Conservation (phyloP, 2,888 invertebrate genomes). For the Ormia ochracea region DNA sequence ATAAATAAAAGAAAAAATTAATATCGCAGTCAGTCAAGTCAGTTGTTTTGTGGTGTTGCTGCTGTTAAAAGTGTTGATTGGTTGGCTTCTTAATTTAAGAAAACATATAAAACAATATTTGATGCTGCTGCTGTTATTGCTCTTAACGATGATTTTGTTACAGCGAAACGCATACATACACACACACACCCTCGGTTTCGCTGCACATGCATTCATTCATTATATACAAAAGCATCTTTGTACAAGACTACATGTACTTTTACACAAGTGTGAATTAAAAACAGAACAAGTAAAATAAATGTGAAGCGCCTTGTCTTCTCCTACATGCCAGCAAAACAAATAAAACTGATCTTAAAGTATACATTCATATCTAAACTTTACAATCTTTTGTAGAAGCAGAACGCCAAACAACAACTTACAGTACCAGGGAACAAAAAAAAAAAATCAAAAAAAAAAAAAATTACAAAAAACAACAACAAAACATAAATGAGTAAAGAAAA, state of each 20-base stretch:
- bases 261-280: conserved; percentile 67
- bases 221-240: conserved; percentile 34
- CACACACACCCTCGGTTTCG: neutral
- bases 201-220: conserved; percentile 28
- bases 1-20: neutral
- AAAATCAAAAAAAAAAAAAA: conserved; percentile 11
- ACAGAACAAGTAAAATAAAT: conserved; percentile 62
- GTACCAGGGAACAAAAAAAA: neutral
- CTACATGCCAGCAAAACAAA: conserved; percentile 2
- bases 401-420: conserved; percentile 22
- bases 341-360: conserved; percentile 45
- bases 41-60: conserved; percentile 22
- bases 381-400: conserved; percentile 52
- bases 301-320: conserved; percentile 61
- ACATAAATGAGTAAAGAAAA: too few relatives aligned
- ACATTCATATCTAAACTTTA: conserved; percentile 56
- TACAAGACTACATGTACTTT: conserved; percentile 69
- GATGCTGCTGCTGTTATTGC: conserved; percentile 33
- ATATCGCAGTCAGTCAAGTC: conserved; percentile 43
- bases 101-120: conserved; percentile 67
- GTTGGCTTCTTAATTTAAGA: conserved; percentile 74
- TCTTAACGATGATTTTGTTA: conserved; percentile 25
- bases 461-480: too few relatives aligned
- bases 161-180: conserved; percentile 25
- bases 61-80: conserved; percentile 68